Evolutionary conservation across 2,797 vertebrate species (phyloP), one percentile per base, ranked within the genome.

Genomic region (Cyclura pinguis): DNA sequence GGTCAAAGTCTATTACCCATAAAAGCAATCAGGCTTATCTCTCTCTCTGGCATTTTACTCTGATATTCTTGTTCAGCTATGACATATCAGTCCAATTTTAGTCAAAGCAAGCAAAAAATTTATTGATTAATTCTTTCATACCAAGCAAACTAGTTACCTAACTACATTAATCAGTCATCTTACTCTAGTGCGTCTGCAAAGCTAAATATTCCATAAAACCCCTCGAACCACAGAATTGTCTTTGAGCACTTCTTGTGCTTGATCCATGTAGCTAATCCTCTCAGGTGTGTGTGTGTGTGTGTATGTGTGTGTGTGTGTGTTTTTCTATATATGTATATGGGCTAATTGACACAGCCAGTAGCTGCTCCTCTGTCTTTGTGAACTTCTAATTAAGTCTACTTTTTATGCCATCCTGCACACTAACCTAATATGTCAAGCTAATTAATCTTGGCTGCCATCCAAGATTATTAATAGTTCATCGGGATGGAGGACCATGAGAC

Each of bases 51-150:
- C 9, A 72, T 84, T 69, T 84, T 47, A 20, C 42, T 32, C 67
- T 9, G 2, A 20, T 50, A 72, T n/a, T 50, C 64, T 84, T 52
- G 64, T 32, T 72, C 42, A 84, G 83, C 29, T 29, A 69, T 9
- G 9, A 42, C 14, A n/a, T 29, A 12, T 59, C 47, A 55, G 47
- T 24, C 84, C 69, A 57, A 55, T 73, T 74, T 84, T 84, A 69
- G 42, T 69, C 42, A 52, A 50, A 84, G 42, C 64, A 50, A 47
- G 16, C 35, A 84, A 47, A 69, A 14, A 1, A 69, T 74, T 57
- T 50, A 86, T 38, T 38, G 72, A 86, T 57, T 86, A 86, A 76
- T 86, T 76, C 52, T 74, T 4, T 59, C 76, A 29, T 76, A 38
- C 55, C 76, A 42, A 77, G 52, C 35, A 29, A 62, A 86, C 73